Conservation (phyloP, 1,140 invertebrate genomes). For the Homalodisca vitripennis region DNA sequence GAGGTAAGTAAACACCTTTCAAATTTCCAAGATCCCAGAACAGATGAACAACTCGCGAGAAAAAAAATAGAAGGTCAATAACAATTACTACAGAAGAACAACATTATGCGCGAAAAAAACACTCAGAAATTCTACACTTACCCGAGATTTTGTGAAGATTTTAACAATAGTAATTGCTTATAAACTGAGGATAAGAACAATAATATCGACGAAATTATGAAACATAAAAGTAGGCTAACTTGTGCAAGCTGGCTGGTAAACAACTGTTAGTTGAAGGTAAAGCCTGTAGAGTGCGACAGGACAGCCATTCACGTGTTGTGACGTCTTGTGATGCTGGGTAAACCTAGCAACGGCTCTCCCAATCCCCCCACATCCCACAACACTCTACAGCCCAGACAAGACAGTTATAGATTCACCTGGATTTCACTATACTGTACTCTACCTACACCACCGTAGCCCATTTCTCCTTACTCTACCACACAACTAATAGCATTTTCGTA, state of each 20-base stretch:
- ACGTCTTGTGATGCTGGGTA: slow-evolving; percentile 23
- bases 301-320: slow-evolving; percentile 17
- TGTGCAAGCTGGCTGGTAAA: slow-evolving; percentile 21
- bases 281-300: slow-evolving; percentile 16
- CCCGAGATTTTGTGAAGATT: too few relatives aligned
- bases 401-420: not conserved
- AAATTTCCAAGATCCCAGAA: too few relatives aligned
- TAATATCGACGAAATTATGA: not conserved
- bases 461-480: too few relatives aligned
- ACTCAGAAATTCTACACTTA: too few relatives aligned
- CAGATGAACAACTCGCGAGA: slow-evolving; percentile 14
- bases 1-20: too few relatives aligned
- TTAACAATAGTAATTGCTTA: too few relatives aligned
- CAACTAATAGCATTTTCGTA: too few relatives aligned
- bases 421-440: too few relatives aligned
- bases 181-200: not conserved
- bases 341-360: slow-evolving; percentile 7
- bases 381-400: not conserved
- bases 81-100: too few relatives aligned
- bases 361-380: not conserved
- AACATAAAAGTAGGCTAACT: slow-evolving; percentile 1
- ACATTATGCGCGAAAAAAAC: too few relatives aligned
- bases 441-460: too few relatives aligned
- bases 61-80: slow-evolving; percentile 15
- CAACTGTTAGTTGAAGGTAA: slow-evolving; percentile 10